Base-by-base conservation (phyloP, 2,113 vertebrate genomes). In the Tricholaema leucomelas region DNA sequence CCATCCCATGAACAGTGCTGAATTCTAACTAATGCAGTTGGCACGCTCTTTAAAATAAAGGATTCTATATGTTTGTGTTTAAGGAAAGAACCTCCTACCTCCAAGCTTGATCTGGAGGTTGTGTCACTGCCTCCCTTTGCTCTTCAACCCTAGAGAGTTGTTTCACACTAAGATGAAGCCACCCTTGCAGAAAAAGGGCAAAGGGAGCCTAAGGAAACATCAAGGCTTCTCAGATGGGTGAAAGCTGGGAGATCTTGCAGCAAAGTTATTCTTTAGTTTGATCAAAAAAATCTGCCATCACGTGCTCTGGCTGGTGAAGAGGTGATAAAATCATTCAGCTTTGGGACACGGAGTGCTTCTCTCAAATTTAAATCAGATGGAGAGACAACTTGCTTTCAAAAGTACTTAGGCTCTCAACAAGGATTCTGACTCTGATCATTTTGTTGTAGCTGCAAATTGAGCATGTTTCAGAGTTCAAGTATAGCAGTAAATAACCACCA, bases 261-360 rank as follows among this genome's bases (percentile, higher is more conserved):
- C 48, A 77, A 80, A 95, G 52, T 85, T 87, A 69, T 60, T 85
- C 85, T 78, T 50, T 71, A 77, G 72, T 70, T 89, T 42, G 13
- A 87, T 91, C 40, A 76, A 78, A 90, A n/a, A 92, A 91, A 38
- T 80, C 94, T 95, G 94, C 93, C 93, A 93, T 92, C 90, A 15
- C 60, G 2, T 91, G 48, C 90, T 89, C 35, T 86, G 91, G 82
- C 93, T 96, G 91, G 90, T 71, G 87, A 93, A 85, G 91, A 87
- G 79, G 94, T 82, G 94, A 95, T 92, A 95, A 96, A 94, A 90
- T 93, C 79, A 91, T 67, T 95, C 94, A 91, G 90, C 65, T 96
- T 80, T 85, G 87, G 95, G 95, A 93, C 90, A 89, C 0, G 23
- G 42, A 87, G 52, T 0, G 16, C 72, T 52, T 92, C 79, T 93